Base-by-base conservation (phyloP, 92 coral and sea anemone species). In the Zoanthus solanderi region DNA sequence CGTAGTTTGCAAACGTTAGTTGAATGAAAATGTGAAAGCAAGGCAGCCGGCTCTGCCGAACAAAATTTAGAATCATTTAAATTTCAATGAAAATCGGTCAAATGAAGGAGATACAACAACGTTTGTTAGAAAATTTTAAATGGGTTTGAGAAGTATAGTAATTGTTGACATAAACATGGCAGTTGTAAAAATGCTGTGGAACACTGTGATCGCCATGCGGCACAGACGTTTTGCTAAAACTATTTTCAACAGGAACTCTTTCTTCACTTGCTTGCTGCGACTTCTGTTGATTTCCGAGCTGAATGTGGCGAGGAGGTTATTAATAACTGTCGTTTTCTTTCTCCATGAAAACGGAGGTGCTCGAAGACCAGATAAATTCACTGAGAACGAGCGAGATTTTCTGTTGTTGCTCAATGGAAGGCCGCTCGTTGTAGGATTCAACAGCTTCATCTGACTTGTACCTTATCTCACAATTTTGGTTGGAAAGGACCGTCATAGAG, bases 341-440 rank as follows among this genome's bases (percentile, higher is more conserved):
- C 71, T 63, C 71, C 71, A 0, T 18, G 14, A 28, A 63, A 63
- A 17, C 71, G 29, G 30, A 63, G 71, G 71, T 63, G 29, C 71
- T 63, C 71, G 63, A 69, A 71, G n/a, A 60, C 60, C 8, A 0
- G 56, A 6, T 85, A 92, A 89, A 86, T 92, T 72, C 32, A 12
- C 48, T 87, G 79, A 37, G 42, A 37, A 37, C 42, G 2, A 37
- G 42, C 42, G 42, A 37, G 0, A 37, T 37, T 37, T 37, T 37
- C 42, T 37, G 42, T 34, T 34, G 42, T 37, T 37, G 42, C 42
- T 37, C 42, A 37, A 37, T 37, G 28, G 85, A 84, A 45, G 90
- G 90, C 52, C 95, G 88, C 31, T 84, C 68, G 87, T 71, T 80
- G 92, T 92, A 83, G 13, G 88, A 72, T 71, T 92, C 94, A 18